phyloP scores from a whole-genome alignment of 2,888 invertebrate species.

The Lottia scabra region DNA sequence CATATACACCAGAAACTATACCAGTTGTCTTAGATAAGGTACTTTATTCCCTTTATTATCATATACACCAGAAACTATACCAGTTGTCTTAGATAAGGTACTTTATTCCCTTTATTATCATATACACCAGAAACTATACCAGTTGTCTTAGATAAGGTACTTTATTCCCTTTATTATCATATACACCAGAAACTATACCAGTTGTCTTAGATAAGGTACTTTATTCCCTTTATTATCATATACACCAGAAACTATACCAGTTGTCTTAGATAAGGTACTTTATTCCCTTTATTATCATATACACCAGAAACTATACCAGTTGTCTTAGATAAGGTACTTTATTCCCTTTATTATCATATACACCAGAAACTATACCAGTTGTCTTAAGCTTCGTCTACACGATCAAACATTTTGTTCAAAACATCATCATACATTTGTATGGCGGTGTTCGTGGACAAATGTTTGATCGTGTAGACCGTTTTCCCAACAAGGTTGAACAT shows the following conservation, averaged over 20 bases:
- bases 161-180: not conserved
- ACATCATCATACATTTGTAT: no score
- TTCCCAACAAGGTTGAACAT: no score
- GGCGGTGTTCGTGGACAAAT: no score
- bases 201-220: constrained; percentile 6
- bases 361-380: constrained; percentile 6
- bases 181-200: not conserved
- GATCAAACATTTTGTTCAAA: no score
- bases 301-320: constrained; percentile 5
- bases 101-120: not conserved
- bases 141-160: constrained; percentile 7
- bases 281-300: not conserved
- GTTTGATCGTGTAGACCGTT: no score
- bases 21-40: constrained; percentile 5
- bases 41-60: not conserved
- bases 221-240: not conserved
- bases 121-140: constrained; percentile 1
- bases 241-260: constrained; percentile 2
- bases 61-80: constrained; percentile 1
- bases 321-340: constrained; percentile 1
- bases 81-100: constrained; percentile 6
- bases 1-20: constrained; percentile 1
- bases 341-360: not conserved
- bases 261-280: constrained; percentile 4
- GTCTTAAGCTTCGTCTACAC: no score